Conservation (phyloP, 1,140 invertebrate genomes). For the Elymnias hypermnestra region DNA sequence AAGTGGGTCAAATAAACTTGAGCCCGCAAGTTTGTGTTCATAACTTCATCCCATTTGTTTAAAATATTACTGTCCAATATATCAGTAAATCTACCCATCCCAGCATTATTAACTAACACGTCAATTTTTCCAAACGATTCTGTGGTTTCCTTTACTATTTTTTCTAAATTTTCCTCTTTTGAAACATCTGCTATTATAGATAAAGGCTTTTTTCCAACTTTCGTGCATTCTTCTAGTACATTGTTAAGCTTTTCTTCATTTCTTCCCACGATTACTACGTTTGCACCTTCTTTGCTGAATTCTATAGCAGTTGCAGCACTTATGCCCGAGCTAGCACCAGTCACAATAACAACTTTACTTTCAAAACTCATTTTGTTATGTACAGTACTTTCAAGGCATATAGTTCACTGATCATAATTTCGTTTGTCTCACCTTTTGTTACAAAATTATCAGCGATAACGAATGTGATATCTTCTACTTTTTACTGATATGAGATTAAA, state of each 20-base stretch:
- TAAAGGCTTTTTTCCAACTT: slow-evolving; percentile 62
- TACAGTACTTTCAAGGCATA: too few relatives aligned
- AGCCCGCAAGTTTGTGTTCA: slow-evolving; percentile 15
- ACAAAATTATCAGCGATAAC: too few relatives aligned
- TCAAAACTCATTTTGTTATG: slow-evolving; percentile 23
- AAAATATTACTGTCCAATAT: slow-evolving; percentile 5
- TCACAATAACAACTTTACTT: slow-evolving; percentile 69
- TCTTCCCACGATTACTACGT: slow-evolving; percentile 82
- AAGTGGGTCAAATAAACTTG: slow-evolving; percentile 12
- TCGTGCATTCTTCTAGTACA: slow-evolving; percentile 77
- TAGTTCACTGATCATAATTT: too few relatives aligned
- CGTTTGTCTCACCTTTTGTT: too few relatives aligned
- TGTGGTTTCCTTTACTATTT: slow-evolving; percentile 77
- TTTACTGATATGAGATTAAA: too few relatives aligned
- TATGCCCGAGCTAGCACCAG: slow-evolving; percentile 90
- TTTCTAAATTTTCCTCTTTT: slow-evolving; percentile 78
- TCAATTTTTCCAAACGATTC: slow-evolving; percentile 72
- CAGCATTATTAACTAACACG: slow-evolving; percentile 20
- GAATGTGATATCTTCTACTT: too few relatives aligned
- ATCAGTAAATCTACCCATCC: slow-evolving; percentile 1
- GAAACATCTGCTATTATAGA: slow-evolving; percentile 79
- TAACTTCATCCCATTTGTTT: slow-evolving; percentile 10
- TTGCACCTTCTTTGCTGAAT: slow-evolving; percentile 84
- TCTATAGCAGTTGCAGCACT: slow-evolving; percentile 84
- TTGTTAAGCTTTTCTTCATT: slow-evolving; percentile 77